Evolutionary conservation across 2,888 invertebrate genomes (phyloP), one percentile per base, ranked within the genome.

Genomic region (Aphelenchoides bicaudatus): DNA sequence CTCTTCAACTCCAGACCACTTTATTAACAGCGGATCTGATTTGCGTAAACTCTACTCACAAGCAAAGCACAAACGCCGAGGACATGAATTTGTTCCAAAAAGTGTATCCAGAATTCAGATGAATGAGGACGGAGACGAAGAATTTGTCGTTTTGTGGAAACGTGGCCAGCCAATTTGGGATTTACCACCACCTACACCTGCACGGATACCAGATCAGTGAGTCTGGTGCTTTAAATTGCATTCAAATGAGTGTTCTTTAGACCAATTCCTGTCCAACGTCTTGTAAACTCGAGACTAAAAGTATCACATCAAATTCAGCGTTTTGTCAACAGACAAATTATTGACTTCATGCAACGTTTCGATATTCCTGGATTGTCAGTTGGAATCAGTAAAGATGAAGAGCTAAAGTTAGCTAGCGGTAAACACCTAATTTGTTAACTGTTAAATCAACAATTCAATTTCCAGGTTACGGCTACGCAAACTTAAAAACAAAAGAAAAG

Each of bases 391-490:
- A 51, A 51, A 16, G 39, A 51, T 23, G 52, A 51, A 16, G 10
- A 23, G 21, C 38, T 51, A 28, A 51, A 51, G 25, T 34, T 51
- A 39, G 52, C 52, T 27, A 39, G 23, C 13, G 31, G 52, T 51
- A 10, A 4, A 39, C 21, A 29, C n/a, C 34, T 34, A n/a, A n/a
- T n/a, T n/a, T n/a, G 27, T 1, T 16, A 3, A 39, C 16, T 49
- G n/a, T 25, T 13, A 34, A 34, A 16, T 34, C 34, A 34, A 34
- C 16, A 6, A 16, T 6, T 19, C 6, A 10, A 6, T n/a, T 51
- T 51, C 39, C n/a, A 51, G 57, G 37, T 21, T 57, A 52, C 39
- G 57, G 57, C 3, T 57, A 38, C 39, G 38, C 57, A 16, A 52
- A 57, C 39, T 16, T 57, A 19, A 38, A 37, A 1, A 55, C 29